These are phyloP conservation scores for Rugalucina vietnamica DNA, from an alignment of 2,888 invertebrate species.

Conservation along the genomic window DNA sequence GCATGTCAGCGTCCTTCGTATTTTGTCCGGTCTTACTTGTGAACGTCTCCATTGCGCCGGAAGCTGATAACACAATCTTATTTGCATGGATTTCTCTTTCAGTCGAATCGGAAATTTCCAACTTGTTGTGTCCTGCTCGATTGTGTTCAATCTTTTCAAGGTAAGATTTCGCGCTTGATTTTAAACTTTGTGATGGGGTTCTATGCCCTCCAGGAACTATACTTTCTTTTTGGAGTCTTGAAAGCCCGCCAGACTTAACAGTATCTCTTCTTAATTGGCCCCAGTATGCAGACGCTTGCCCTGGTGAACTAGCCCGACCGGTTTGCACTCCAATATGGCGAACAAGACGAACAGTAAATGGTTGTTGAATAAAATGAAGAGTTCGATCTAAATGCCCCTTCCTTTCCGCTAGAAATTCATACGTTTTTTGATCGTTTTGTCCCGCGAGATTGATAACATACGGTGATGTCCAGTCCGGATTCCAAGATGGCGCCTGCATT, in stretches of 20 bases:
- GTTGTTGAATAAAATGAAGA: constrained; percentile 11
- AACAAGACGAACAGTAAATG: background rate
- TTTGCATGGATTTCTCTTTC: background rate
- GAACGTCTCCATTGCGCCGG: too few species aligned
- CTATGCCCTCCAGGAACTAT: too few species aligned
- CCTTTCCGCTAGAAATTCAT: background rate
- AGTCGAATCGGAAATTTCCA: background rate
- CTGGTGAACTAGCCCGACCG: background rate
- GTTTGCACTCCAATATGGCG: constrained; percentile 26
- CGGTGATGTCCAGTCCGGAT: background rate
- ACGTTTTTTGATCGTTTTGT: background rate
- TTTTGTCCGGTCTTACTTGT: too few species aligned
- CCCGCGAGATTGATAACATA: background rate
- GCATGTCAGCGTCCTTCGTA: too few species aligned
- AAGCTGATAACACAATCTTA: too few species aligned
- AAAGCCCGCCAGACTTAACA: background rate
- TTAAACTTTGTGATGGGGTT: background rate
- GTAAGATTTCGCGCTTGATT: background rate
- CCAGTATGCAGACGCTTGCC: too few species aligned
- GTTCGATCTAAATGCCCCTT: background rate
- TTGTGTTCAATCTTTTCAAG: background rate
- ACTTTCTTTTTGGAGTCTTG: too few species aligned
- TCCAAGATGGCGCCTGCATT: background rate
- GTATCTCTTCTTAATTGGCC: background rate
- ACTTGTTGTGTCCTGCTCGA: background rate